Conservation (phyloP, 2,797 vertebrate genomes). For the Sciurus carolinensis region DNA sequence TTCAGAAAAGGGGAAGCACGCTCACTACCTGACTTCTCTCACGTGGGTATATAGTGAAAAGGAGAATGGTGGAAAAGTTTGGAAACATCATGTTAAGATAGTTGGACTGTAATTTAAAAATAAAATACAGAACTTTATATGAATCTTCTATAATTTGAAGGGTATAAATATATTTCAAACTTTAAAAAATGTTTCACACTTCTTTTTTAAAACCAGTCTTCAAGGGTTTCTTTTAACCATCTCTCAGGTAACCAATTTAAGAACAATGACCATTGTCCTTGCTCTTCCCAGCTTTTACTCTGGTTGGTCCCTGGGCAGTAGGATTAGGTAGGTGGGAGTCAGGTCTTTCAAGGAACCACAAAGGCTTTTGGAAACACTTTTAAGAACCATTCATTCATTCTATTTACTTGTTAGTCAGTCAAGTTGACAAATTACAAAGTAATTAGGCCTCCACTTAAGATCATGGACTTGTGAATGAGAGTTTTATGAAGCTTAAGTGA, state of each 20-base stretch:
- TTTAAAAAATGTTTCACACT: neutral
- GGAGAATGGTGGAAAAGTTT: neutral
- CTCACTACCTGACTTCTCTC: neutral
- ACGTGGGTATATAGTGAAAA: neutral
- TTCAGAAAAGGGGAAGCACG: neutral
- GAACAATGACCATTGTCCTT: neutral
- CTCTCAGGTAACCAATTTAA: slow-evolving; percentile 1
- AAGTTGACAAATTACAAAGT: neutral
- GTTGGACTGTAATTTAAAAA: slow-evolving; percentile 17
- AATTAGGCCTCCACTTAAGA: neutral
- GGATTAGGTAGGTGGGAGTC: neutral
- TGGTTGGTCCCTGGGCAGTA: neutral
- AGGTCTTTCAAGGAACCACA: neutral
- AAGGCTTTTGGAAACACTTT: slow-evolving; percentile 32
- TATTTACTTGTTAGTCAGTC: neutral
- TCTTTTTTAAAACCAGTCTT: neutral
- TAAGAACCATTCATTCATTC: neutral
- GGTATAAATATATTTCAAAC: neutral
- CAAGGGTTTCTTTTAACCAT: neutral
- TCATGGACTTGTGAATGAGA: neutral
- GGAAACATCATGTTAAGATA: neutral
- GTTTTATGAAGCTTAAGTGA: neutral
- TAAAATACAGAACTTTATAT: neutral
- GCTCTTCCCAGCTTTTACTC: neutral
- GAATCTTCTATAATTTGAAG: neutral